These are phyloP conservation scores for Neotoma lepida DNA, from an alignment of 2,113 vertebrate species.

Conservation along the genomic window DNA sequence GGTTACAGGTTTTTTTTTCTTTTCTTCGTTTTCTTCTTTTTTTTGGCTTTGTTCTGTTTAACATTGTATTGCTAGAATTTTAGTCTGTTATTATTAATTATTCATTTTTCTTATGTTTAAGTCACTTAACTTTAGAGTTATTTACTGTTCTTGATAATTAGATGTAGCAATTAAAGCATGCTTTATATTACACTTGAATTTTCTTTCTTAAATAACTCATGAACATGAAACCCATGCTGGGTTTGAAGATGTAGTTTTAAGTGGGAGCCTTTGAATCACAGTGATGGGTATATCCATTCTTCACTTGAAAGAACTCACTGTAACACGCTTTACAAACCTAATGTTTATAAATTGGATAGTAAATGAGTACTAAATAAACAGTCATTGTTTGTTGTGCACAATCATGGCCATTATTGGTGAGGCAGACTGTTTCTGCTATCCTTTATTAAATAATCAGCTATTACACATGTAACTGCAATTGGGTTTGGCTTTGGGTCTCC, in stretches of 20 bases:
- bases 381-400: background rate
- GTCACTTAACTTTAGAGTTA: constrained; percentile 45
- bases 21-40: background rate
- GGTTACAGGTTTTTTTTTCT: background rate
- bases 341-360: constrained; percentile 19
- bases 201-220: constrained; percentile 56
- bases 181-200: constrained; percentile 35
- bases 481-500: background rate
- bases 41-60: background rate
- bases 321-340: background rate
- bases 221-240: background rate
- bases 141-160: constrained; percentile 61
- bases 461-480: background rate
- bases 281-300: background rate
- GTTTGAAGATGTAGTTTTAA: constrained; percentile 29
- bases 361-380: background rate
- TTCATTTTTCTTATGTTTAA: constrained; percentile 62
- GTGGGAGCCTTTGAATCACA: constrained; percentile 16
- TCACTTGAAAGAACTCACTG: constrained; percentile 5
- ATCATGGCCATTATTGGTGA: background rate
- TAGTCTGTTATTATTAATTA: constrained; percentile 39
- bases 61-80: constrained; percentile 9
- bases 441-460: constrained; percentile 3
- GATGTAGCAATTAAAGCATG: constrained; percentile 15
- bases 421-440: background rate